phyloP scores from a whole-genome alignment of 2,888 invertebrate genomes.

The Cephalotes varians region DNA sequence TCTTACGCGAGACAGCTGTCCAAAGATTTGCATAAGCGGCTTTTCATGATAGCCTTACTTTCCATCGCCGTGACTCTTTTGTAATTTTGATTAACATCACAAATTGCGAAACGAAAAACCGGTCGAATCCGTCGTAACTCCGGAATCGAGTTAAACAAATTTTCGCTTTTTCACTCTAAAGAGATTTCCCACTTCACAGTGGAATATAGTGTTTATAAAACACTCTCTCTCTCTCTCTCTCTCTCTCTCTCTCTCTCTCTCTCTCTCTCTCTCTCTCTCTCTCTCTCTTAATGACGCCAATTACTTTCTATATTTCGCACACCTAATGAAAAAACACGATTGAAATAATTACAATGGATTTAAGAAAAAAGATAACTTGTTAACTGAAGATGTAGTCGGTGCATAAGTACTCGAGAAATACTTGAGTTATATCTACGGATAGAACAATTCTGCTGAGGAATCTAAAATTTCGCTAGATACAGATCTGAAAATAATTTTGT shows the following conservation, averaged over 20 bases:
- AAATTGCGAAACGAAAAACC: conserved; percentile 49
- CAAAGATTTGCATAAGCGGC: conserved; percentile 72
- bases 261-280: too few relatives aligned
- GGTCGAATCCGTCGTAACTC: conserved; percentile 58
- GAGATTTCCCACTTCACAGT: background rate
- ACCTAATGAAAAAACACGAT: background rate
- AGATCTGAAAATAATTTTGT: too few relatives aligned
- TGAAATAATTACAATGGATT: background rate
- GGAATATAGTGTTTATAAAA: conserved; percentile 6
- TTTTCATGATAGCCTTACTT: conserved; percentile 68
- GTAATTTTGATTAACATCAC: conserved; percentile 63
- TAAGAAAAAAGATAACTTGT: background rate
- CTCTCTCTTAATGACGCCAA: conserved; percentile 26
- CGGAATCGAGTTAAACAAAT: conserved; percentile 59
- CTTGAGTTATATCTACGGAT: background rate
- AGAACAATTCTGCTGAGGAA: too few relatives aligned
- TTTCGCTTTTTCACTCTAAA: conserved; percentile 1
- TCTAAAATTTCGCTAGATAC: too few relatives aligned
- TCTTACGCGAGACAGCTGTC: conserved; percentile 61
- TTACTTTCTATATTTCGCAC: background rate
- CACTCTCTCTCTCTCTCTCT: too few relatives aligned
- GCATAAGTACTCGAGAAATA: background rate
- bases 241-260: too few relatives aligned
- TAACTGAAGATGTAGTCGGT: background rate
- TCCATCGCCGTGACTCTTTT: conserved; percentile 42